These are phyloP conservation scores for Bimastos eiseni DNA, from an alignment of 2,888 invertebrate genomes.

Conservation along the genomic window DNA sequence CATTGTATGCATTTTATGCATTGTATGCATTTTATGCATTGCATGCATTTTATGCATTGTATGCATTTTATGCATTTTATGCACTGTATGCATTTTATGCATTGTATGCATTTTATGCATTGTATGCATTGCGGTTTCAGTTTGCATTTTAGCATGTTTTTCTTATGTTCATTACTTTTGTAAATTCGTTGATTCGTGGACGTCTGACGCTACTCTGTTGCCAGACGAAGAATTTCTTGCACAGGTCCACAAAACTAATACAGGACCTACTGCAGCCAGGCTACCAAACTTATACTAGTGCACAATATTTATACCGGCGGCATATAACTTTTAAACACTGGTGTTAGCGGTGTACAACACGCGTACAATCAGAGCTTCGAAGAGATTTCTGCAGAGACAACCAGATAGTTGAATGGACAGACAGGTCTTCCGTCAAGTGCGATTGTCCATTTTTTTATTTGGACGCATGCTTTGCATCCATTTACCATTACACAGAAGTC, in stretches of 20 bases:
- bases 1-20: too few relatives aligned
- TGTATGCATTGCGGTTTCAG: not conserved
- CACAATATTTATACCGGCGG: too few relatives aligned
- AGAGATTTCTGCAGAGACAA: not conserved
- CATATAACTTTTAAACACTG: not conserved
- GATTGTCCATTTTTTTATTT: not conserved
- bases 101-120: too few relatives aligned
- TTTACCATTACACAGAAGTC: not conserved
- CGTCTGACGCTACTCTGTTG: too few relatives aligned
- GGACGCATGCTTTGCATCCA: not conserved
- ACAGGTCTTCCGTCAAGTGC: not conserved
- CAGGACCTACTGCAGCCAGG: too few relatives aligned
- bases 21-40: too few relatives aligned
- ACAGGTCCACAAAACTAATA: not conserved
- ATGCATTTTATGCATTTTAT: too few relatives aligned
- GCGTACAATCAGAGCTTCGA: not conserved
- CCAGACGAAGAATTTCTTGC: not conserved
- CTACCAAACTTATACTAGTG: too few relatives aligned
- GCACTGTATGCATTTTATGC: too few relatives aligned
- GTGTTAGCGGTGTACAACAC: too few relatives aligned
- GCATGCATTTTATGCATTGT: too few relatives aligned
- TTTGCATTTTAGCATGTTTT: not conserved
- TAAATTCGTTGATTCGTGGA: not conserved
- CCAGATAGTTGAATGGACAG: not conserved
- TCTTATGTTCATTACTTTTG: not conserved